A percentile compares a stretch with the other conserved stretches of the same genome.
Conservation (phyloP, 2,113 vertebrate genomes). For the Camarhynchus parvulus region DNA sequence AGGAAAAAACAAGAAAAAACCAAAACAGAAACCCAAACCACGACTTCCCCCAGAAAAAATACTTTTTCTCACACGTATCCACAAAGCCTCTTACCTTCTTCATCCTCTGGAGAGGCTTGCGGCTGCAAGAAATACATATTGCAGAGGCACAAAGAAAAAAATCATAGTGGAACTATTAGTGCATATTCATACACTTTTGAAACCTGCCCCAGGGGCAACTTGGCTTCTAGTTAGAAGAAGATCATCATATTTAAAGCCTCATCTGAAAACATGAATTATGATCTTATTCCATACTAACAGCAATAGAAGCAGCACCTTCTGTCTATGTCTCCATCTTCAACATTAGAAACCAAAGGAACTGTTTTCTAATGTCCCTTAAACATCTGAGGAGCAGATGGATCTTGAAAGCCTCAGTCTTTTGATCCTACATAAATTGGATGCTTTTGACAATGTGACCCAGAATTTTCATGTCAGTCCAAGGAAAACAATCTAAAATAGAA, state of each 20-base stretch:
- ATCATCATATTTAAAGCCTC: neutral
- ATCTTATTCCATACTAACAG: neutral
- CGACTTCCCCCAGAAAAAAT: neutral
- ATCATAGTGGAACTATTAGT: neutral
- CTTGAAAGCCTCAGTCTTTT: slow-evolving; percentile 18
- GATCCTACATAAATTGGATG: slow-evolving; percentile 24
- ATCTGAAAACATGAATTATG: neutral
- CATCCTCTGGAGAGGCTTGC: neutral
- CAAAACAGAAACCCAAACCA: neutral
- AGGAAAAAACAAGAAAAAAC: neutral
- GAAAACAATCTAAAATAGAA: slow-evolving; percentile 21
- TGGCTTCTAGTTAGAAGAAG: neutral
- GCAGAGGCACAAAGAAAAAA: neutral
- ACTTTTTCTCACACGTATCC: neutral
- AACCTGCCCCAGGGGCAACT: neutral
- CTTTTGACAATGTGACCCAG: slow-evolving; percentile 37
- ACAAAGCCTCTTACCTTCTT: neutral
- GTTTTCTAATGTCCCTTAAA: slow-evolving; percentile 12
- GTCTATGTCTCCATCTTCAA: neutral
- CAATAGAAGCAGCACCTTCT: neutral
- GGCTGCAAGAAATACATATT: neutral
- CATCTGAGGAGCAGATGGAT: slow-evolving; percentile 1
- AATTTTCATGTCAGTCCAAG: slow-evolving; percentile 5
- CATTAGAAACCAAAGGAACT: neutral
- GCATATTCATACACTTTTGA: neutral